A percentile compares a stretch with the other conserved stretches of the same genome.
phyloP scores from a whole-genome alignment of 1,140 invertebrate genomes.

The Onthophagus taurus region DNA sequence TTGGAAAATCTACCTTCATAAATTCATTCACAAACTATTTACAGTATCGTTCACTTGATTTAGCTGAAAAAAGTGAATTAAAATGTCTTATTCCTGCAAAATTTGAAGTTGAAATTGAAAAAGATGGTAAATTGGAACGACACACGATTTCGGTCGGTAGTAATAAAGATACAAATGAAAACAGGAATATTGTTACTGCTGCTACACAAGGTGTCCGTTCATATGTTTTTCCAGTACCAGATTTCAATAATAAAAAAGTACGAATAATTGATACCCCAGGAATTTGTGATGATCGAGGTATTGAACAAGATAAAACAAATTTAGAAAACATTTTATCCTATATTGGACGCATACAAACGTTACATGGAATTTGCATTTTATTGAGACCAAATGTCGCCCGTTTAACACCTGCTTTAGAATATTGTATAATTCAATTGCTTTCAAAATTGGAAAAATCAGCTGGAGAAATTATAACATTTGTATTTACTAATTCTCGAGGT shows the following conservation, averaged over 20 bases:
- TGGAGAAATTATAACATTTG: slow-evolving; percentile 27
- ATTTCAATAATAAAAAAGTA: slow-evolving; percentile 17
- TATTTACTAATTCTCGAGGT: slow-evolving; percentile 27
- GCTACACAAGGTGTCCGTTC: slow-evolving; percentile 30
- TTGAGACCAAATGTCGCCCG: slow-evolving; percentile 24
- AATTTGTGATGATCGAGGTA: slow-evolving; percentile 22
- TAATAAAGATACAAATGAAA: slow-evolving; percentile 12
- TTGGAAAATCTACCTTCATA: slow-evolving; percentile 34
- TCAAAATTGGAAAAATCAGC: slow-evolving; percentile 29
- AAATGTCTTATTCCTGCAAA: slow-evolving; percentile 26
- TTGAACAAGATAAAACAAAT: slow-evolving; percentile 28
- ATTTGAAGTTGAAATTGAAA: slow-evolving; percentile 23
- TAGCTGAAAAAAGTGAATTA: slow-evolving; percentile 20
- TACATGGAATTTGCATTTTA: slow-evolving; percentile 31
- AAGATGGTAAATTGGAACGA: slow-evolving; percentile 17
- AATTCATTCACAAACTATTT: slow-evolving; percentile 33
- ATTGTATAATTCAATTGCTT: slow-evolving; percentile 29
- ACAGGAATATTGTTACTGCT: slow-evolving; percentile 22
- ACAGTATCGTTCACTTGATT: slow-evolving; percentile 21
- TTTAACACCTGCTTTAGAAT: slow-evolving; percentile 23
- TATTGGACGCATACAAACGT: slow-evolving; percentile 21
- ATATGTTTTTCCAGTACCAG: slow-evolving; percentile 29
- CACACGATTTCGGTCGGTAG: slow-evolving; percentile 4
- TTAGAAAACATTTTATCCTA: slow-evolving; percentile 30
- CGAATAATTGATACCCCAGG: slow-evolving; percentile 32